Base-by-base conservation (phyloP, 2,888 invertebrate genomes). In the Andrena fulva region DNA sequence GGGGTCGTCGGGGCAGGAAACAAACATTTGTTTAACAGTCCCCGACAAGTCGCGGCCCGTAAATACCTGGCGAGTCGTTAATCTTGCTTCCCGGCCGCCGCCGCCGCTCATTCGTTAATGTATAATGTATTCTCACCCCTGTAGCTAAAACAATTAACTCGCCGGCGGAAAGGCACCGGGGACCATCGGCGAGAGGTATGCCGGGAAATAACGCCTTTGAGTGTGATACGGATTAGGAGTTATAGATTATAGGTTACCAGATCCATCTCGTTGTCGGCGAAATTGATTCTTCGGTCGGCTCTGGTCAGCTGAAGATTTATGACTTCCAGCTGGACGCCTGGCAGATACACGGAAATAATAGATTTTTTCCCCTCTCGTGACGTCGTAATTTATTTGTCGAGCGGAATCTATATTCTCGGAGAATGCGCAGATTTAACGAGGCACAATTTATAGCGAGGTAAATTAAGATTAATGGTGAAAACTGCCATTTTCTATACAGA, bases 21-120 rank as follows among this genome's bases (percentile, higher is more conserved):
- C 91, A 91, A 92, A 92, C 91, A 91, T 91, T 92, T 91, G 91
- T 92, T 92, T 90, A 92, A 92, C 91, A 88, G 90, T 89, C 85
- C 85, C 89, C 89, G 89, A 87, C 91, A 89, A 91, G 90, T 91
- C 91, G 89, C 84, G 89, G 87, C 76, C 76, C 90, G 81, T 91
- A 90, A 91, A 91, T 92, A 91, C 85, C 87, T 85, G 77, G 77
- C 73, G 74, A 83, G 85, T 92, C 92, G 92, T 92, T 92, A 91
- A 92, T 92, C 92, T 91, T 91, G 86, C 56, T 86, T 87, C 87
- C 87, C 81, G 81, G 86, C 77, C 80, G 84, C 77, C 77, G 84
- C 77, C 77, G 83, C 86, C 84, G 88, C 80, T 85, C 77, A 82
- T 87, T 91, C 89, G 91, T 91, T 92, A 90, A 90, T 89, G 82